A percentile compares a stretch with the other conserved stretches of the same genome.
Evolutionary conservation across 2,797 vertebrate genomes (phyloP).

Genomic region (Clamator glandarius): DNA sequence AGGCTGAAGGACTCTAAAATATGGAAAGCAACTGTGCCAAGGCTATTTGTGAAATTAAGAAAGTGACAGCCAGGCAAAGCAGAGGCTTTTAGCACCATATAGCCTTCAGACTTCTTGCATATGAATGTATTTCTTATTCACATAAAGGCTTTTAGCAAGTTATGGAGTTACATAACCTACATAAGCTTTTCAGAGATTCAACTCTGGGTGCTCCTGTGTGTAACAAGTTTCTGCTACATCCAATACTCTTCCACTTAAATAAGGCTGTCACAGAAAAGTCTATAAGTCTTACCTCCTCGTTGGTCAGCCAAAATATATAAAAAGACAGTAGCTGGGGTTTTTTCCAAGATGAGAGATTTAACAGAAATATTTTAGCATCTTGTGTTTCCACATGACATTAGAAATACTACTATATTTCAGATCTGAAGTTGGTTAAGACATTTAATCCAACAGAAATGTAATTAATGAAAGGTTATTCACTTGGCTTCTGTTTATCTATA

Average conservation of each 20-base stretch:
- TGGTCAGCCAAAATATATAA: neutral
- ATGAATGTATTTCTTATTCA: slow-evolving; percentile 20
- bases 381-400: neutral
- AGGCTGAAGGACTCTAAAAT: neutral
- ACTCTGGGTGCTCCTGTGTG: neutral
- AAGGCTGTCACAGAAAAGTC: neutral
- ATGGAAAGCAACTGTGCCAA: neutral
- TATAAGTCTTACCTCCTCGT: neutral
- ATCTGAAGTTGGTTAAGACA: neutral
- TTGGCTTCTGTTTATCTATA: neutral
- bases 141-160: slow-evolving; percentile 4
- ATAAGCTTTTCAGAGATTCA: neutral
- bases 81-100: slow-evolving; percentile 1
- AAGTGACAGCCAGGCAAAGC: neutral
- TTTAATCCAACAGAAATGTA: neutral
- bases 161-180: neutral
- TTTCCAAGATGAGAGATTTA: neutral
- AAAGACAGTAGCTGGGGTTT: neutral
- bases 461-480: neutral
- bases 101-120: neutral
- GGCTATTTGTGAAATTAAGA: neutral
- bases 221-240: neutral
- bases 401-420: neutral
- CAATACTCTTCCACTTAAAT: neutral
- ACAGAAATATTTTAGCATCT: neutral